These are phyloP conservation scores for Onthophagus taurus DNA, from an alignment of 1,140 invertebrate species.

Conservation along the genomic window DNA sequence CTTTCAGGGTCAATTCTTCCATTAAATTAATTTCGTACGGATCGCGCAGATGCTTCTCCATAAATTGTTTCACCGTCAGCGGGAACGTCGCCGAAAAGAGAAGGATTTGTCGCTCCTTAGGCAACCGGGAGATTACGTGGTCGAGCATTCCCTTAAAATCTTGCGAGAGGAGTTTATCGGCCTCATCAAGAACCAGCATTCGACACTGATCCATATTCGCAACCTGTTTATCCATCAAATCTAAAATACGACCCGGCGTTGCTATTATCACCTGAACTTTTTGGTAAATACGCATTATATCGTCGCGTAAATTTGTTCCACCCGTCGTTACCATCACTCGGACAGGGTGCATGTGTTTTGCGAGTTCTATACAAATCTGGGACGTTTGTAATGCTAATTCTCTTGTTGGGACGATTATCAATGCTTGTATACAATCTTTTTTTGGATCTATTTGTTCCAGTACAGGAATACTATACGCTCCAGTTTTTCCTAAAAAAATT, in stretches of 20 bases:
- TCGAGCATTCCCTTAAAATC: slow-evolving; percentile 99
- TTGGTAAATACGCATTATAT: slow-evolving; percentile 99
- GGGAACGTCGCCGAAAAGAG: slow-evolving; percentile 99
- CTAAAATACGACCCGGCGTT: slow-evolving; percentile 97
- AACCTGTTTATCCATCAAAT: slow-evolving; percentile 99
- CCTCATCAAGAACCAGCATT: slow-evolving; percentile 97
- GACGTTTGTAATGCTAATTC: slow-evolving; percentile 98
- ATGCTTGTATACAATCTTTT: slow-evolving; percentile 88
- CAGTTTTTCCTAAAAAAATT: slow-evolving; percentile 72
- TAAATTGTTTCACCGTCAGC: slow-evolving; percentile 97
- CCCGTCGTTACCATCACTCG: slow-evolving; percentile 98
- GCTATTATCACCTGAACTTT: slow-evolving; percentile 99
- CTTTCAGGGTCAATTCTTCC: slow-evolving; percentile 98
- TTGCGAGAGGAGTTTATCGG: slow-evolving; percentile 97
- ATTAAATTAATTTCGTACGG: slow-evolving; percentile 99
- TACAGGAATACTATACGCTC: slow-evolving; percentile 97
- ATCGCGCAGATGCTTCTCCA: slow-evolving; percentile 93
- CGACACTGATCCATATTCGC: slow-evolving; percentile 93
- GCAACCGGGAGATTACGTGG: slow-evolving; percentile 83
- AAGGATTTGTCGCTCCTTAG: slow-evolving; percentile 92
- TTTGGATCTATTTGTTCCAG: slow-evolving; percentile 88
- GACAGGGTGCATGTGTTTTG: slow-evolving; percentile 91
- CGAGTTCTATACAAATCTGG: slow-evolving; percentile 98
- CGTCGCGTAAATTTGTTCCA: slow-evolving; percentile 96
- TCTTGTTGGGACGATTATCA: slow-evolving; percentile 97